phyloP scores from a whole-genome alignment of 2,888 invertebrate species.

The Zaprionus lineosus region DNA sequence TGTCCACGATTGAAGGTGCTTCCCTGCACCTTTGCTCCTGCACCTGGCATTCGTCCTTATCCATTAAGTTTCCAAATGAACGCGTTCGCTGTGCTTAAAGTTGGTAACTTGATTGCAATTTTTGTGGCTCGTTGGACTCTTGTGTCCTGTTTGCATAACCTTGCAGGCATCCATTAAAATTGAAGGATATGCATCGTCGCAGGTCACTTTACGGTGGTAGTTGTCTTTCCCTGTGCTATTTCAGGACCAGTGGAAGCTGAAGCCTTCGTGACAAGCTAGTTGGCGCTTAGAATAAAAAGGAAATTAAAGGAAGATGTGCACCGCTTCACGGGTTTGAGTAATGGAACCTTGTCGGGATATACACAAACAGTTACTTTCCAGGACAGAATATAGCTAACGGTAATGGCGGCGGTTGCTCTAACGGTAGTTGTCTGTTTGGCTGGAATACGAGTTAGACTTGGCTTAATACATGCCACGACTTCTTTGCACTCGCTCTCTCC shows the following conservation, averaged over 20 bases:
- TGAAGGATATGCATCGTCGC: constrained; percentile 33
- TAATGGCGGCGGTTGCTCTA: too few relatives aligned
- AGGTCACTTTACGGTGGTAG: not conserved
- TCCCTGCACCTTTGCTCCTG: constrained; percentile 14
- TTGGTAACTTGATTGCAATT: constrained; percentile 71
- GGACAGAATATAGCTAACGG: not conserved
- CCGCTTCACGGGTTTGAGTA: constrained; percentile 64
- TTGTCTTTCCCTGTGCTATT: too few relatives aligned
- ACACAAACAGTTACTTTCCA: constrained; percentile 31
- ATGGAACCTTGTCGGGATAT: constrained; percentile 58
- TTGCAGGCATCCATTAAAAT: constrained; percentile 67
- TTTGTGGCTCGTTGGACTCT: constrained; percentile 66
- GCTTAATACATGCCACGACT: constrained; percentile 62
- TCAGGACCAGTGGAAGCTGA: not conserved
- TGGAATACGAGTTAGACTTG: constrained; percentile 53
- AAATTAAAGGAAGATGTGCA: constrained; percentile 77
- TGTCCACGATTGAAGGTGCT: constrained; percentile 18
- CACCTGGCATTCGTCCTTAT: too few relatives aligned
- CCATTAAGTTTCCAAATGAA: constrained; percentile 58
- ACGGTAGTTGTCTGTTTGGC: constrained; percentile 11
- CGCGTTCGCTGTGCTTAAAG: constrained; percentile 61
- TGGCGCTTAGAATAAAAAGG: constrained; percentile 64
- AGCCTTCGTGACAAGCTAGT: constrained; percentile 46
- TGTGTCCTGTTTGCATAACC: constrained; percentile 62
- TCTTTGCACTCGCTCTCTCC: not conserved